Evolutionary conservation across 2,888 invertebrate genomes (phyloP).

Genomic region (Theretra japonica): DNA sequence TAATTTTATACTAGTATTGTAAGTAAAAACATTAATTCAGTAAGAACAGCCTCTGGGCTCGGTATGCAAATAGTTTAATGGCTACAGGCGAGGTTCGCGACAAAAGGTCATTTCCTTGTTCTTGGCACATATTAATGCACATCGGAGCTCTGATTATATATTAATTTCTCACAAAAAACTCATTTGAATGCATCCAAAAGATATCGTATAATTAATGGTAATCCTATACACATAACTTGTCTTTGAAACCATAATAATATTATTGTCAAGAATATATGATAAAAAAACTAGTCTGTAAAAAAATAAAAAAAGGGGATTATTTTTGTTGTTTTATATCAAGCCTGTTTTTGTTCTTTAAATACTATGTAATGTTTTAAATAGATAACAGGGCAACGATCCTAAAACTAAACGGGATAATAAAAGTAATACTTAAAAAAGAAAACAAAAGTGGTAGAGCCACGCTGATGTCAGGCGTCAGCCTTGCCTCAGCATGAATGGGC

Average conservation of each 20-base stretch:
- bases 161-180: background rate
- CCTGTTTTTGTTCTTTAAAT: background rate
- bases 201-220: slow-evolving; percentile 10
- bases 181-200: slow-evolving; percentile 4
- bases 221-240: slow-evolving; percentile 9
- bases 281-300: background rate
- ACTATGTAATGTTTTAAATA: background rate
- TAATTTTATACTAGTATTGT: background rate
- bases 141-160: background rate
- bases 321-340: too few relatives aligned
- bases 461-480: too few relatives aligned
- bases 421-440: background rate
- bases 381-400: background rate
- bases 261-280: background rate
- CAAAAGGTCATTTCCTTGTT: slow-evolving; percentile 22
- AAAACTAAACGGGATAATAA: background rate
- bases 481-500: too few relatives aligned
- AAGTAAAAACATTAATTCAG: background rate
- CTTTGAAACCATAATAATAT: background rate
- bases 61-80: slow-evolving; percentile 7
- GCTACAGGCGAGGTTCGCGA: background rate
- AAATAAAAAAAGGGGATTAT: background rate
- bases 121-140: slow-evolving; percentile 15
- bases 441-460: too few relatives aligned
- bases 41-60: background rate